Evolutionary conservation across 1,140 invertebrate species (phyloP).

Genomic region (Samia ricini): DNA sequence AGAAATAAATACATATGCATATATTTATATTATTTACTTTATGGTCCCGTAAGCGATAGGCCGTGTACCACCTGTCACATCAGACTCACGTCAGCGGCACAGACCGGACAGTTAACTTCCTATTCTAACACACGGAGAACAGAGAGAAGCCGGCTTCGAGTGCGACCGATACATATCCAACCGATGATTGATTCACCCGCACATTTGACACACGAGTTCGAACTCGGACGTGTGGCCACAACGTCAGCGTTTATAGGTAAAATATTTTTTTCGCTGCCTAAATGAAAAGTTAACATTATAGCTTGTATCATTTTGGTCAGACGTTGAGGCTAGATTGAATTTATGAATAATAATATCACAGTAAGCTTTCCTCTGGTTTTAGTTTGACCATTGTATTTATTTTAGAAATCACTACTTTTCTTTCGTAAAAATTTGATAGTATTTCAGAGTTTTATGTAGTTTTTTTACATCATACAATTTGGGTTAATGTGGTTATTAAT

Average conservation of each 20-base stretch:
- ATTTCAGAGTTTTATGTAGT: too few relatives aligned
- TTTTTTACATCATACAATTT: too few relatives aligned
- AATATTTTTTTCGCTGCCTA: too few relatives aligned
- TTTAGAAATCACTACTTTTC: too few relatives aligned
- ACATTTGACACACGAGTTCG: slow-evolving; percentile 54
- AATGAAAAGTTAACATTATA: too few relatives aligned
- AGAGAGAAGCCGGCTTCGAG: slow-evolving; percentile 13
- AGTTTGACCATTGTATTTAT: too few relatives aligned
- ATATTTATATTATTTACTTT: background rate
- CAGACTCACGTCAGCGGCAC: background rate
- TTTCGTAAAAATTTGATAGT: too few relatives aligned
- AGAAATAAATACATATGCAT: background rate
- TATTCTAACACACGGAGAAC: slow-evolving; percentile 1
- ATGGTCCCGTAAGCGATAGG: background rate
- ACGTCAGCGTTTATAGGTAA: slow-evolving; percentile 20
- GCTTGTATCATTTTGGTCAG: too few relatives aligned
- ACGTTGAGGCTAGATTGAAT: too few relatives aligned
- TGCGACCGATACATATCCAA: slow-evolving; percentile 57
- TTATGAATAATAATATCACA: too few relatives aligned
- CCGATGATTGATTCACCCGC: slow-evolving; percentile 57
- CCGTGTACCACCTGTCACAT: background rate
- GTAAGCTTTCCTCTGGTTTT: too few relatives aligned
- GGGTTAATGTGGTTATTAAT: too few relatives aligned
- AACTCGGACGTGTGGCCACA: slow-evolving; percentile 32
- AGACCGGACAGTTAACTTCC: background rate